Evolutionary conservation across 2,888 invertebrate genomes (phyloP).

Genomic region (Caenorhabditis sp.): DNA sequence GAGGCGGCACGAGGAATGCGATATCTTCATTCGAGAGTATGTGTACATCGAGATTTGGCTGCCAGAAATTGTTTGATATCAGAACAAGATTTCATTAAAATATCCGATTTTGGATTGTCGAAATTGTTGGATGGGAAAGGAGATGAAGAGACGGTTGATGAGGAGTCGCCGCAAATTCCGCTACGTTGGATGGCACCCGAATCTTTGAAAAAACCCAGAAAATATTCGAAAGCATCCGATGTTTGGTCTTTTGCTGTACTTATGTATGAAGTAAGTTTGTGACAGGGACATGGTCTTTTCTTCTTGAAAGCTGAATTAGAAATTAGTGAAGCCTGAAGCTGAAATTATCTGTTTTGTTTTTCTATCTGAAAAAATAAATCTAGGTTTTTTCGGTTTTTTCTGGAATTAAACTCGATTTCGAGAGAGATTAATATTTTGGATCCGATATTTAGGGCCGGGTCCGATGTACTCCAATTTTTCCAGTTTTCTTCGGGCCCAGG

Average conservation of each 20-base stretch:
- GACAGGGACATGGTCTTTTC: not conserved
- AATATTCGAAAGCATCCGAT: slow-evolving; percentile 47
- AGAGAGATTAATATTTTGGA: too few species aligned
- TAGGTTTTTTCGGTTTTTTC: too few species aligned
- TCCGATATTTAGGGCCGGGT: too few species aligned
- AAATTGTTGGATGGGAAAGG: slow-evolving; percentile 18
- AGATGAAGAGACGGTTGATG: slow-evolving; percentile 7
- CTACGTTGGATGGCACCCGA: slow-evolving; percentile 64
- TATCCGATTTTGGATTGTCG: slow-evolving; percentile 51
- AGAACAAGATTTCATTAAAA: slow-evolving; percentile 34
- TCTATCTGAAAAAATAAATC: too few species aligned
- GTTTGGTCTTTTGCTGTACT: slow-evolving; percentile 57
- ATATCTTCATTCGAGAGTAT: slow-evolving; percentile 82
- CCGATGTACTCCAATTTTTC: too few species aligned
- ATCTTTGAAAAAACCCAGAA: slow-evolving; percentile 26
- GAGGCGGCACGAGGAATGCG: slow-evolving; percentile 81
- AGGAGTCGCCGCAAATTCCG: slow-evolving; percentile 21
- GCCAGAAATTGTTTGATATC: slow-evolving; percentile 81
- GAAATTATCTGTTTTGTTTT: too few species aligned
- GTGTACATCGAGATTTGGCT: slow-evolving; percentile 86
- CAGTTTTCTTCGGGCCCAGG: too few species aligned
- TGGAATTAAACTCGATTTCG: too few species aligned
- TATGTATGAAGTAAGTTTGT: slow-evolving; percentile 41
- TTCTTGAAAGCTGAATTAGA: too few species aligned
- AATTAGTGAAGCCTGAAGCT: too few species aligned